Base-by-base conservation (phyloP, 2,797 vertebrate species). In the Anabas testudineus region DNA sequence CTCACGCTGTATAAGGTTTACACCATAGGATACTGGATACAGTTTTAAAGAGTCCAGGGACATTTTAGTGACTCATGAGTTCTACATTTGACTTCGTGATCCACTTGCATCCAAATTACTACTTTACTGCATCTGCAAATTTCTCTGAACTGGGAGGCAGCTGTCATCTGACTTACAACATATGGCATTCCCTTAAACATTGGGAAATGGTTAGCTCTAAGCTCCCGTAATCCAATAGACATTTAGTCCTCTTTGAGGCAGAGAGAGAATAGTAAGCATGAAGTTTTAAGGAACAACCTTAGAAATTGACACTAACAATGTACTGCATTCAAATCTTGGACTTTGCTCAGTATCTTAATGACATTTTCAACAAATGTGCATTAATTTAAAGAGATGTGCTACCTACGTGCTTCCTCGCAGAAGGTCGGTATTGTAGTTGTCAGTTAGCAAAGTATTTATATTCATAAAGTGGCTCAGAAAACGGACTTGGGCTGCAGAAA, bases 221-320 rank as follows among this genome's bases (percentile, higher is more conserved):
- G 87, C 91, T 80, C 64, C 46, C 84, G 57, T 94, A 93, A 94
- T 93, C 92, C 92, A 83, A 88, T 91, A 73, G 63, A 69, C 54
- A 49, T 62, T 64, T 77, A 80, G 76, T 87, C 82, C 60, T 86
- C 71, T 84, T 75, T 66, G 48, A 76, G 73, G 74, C 22, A 61
- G 49, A 69, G 73, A 49, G 68, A 74, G 66, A 76, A 78, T 51
- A 74, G 26, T 55, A 47, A 3, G 49, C 58, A 15, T 0, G 32
- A 57, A 77, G 69, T 57, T 72, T 28, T 57, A 49, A 82, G 42
- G 53, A 60, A 83, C 67, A 65, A 34, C 56, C 53, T 69, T 34
- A 34, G 46, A 78, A 74, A 68, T 67, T 67, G 15, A 67, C 67
- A 69, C 34, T 51, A 71, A 75, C 66, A 54, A 55, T 26, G n/a